Conservation (phyloP, 2,797 vertebrate genomes). For the Acrossocheilus fasciatus region DNA sequence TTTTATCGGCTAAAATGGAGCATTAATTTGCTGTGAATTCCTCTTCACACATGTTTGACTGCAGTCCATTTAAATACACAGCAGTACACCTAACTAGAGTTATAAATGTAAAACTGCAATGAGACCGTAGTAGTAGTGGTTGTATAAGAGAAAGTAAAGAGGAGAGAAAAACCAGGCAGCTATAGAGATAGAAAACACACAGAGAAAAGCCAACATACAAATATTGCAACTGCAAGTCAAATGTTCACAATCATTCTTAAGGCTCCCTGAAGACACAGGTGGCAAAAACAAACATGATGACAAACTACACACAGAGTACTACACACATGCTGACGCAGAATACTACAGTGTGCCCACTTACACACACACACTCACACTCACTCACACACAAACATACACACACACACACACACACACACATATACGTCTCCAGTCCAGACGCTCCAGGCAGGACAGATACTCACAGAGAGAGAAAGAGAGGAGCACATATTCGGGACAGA, state of each 20-base stretch:
- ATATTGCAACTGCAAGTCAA: slow-evolving; percentile 59
- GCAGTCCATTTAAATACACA: slow-evolving; percentile 1
- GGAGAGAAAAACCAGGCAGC: slow-evolving; percentile 38
- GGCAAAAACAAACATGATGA: slow-evolving; percentile 39
- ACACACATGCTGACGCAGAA: slow-evolving; percentile 59
- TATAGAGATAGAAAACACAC: slow-evolving; percentile 45
- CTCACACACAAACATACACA: slow-evolving; percentile 36
- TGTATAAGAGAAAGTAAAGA: slow-evolving; percentile 22
- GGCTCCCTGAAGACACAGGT: slow-evolving; percentile 58
- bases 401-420: slow-evolving; percentile 53
- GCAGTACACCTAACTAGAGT: neutral
- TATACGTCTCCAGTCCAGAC: slow-evolving; percentile 57
- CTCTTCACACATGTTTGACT: neutral
- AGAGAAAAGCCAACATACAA: slow-evolving; percentile 55
- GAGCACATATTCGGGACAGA: slow-evolving; percentile 68
- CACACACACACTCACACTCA: slow-evolving; percentile 42
- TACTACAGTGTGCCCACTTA: slow-evolving; percentile 54
- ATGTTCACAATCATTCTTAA: slow-evolving; percentile 59
- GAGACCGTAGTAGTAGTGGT: neutral
- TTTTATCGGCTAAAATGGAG: neutral
- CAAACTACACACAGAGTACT: slow-evolving; percentile 50
- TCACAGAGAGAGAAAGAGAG: slow-evolving; percentile 73
- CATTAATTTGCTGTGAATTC: neutral
- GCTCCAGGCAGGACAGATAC: slow-evolving; percentile 70
- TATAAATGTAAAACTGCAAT: slow-evolving; percentile 2